Evolutionary conservation across 1,140 invertebrate genomes (phyloP), one percentile per base, ranked within the genome.

Genomic region (Drosophila santomea): DNA sequence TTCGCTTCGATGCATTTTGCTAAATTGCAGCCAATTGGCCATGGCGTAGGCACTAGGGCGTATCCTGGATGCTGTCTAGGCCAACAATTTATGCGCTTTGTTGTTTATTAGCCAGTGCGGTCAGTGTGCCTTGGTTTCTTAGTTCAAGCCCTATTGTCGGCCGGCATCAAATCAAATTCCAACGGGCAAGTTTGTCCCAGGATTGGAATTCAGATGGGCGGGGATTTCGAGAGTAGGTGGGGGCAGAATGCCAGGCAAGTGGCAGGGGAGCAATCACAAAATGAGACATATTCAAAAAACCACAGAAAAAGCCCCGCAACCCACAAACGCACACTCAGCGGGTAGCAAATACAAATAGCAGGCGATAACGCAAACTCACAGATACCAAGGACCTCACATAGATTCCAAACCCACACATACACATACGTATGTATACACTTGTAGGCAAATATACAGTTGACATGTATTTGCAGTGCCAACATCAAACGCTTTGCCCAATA

Each of bases 1-100:
- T 56, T 80, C 77, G 84, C 68, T 89, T 67, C 78, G 71, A 63
- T 91, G 88, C 88, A 91, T 84, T 91, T 91, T 84, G 80, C 81
- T 91, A 85, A 84, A 91, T 91, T 91, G 89, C 90, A 91, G 74
- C 78, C 88, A 91, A 91, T 91, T 91, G 88, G 78, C 74, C 89
- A 74, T 91, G 83, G 69, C 74, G 58, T 78, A 74, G 76, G 72
- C 76, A 67, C 50, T 43, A 44, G 15, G 43, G 55, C 67, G 28
- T 38, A 45, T 56, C 43, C 35, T 48, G 50, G 54, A 55, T 39
- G 17, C 25, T 43, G 35, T 17, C 36, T 41, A 51, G 51, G 64
- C 63, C 44, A 32, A 63, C 64, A 83, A 89, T 86, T 86, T 86
- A 86, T 86, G 75, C 83, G 76, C 67, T 78, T 61, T 79, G 84